phyloP scores from a whole-genome alignment of 2,113 vertebrate genomes.

The Martes martes region DNA sequence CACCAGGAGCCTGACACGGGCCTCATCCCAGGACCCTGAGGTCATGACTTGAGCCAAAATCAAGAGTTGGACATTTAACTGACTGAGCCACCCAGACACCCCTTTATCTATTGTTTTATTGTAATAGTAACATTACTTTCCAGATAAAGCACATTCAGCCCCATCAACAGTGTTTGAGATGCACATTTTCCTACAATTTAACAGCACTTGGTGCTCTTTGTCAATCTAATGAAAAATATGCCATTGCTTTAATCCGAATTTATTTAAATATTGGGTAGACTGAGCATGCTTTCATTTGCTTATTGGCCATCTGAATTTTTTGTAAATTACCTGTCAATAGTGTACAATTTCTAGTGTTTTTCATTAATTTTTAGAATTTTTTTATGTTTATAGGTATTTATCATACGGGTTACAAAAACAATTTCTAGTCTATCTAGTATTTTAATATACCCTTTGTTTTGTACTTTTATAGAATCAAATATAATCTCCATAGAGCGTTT shows the following conservation, averaged over 20 bases:
- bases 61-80: neutral
- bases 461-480: neutral
- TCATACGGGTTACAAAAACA: neutral
- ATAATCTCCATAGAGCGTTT: neutral
- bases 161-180: neutral
- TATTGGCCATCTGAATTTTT: neutral
- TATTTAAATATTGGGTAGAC: neutral
- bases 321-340: neutral
- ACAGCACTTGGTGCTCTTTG: neutral
- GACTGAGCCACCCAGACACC: neutral
- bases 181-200: neutral
- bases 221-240: neutral
- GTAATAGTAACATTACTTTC: neutral
- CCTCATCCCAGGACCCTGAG: neutral
- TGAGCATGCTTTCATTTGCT: neutral
- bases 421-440: neutral
- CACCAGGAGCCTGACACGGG: accelerated
- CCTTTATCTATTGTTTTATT: neutral
- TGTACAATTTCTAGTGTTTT: neutral
- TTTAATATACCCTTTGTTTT: neutral
- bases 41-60: neutral
- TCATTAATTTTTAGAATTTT: neutral
- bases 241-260: neutral
- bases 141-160: neutral
- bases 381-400: neutral